phyloP scores from a whole-genome alignment of 2,888 invertebrate species.

The Caenorhabditis imperialis region DNA sequence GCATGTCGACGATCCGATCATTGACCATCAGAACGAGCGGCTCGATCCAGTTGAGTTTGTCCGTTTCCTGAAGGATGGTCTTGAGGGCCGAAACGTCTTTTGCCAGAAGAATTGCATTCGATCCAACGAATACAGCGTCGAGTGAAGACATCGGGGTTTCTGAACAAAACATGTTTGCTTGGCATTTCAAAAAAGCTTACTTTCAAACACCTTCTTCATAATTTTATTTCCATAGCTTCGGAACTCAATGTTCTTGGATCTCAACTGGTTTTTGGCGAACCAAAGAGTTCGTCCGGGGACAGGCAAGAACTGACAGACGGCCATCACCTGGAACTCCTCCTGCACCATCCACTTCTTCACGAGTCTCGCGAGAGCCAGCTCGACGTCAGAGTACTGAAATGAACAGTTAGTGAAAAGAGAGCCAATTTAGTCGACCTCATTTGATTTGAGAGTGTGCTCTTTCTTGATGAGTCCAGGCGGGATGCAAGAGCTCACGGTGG shows the following conservation, averaged over 20 bases:
- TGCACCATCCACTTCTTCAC: slow-evolving; percentile 70
- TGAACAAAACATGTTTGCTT: slow-evolving; percentile 6
- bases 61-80: slow-evolving; percentile 67
- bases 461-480: slow-evolving; percentile 52
- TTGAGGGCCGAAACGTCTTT: slow-evolving; percentile 68
- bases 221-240: slow-evolving; percentile 70
- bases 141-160: slow-evolving; percentile 70
- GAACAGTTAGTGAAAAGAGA: too few species aligned
- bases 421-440: slow-evolving; percentile 31
- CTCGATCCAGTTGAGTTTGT: slow-evolving; percentile 68
- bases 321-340: slow-evolving; percentile 72
- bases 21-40: slow-evolving; percentile 70
- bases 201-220: slow-evolving; percentile 71
- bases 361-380: slow-evolving; percentile 70
- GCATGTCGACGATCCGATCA: slow-evolving; percentile 65
- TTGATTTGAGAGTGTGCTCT: slow-evolving; percentile 34
- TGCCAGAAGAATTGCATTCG: slow-evolving; percentile 67
- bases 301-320: slow-evolving; percentile 72
- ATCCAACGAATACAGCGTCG: slow-evolving; percentile 57
- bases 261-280: slow-evolving; percentile 74
- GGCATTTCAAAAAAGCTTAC: slow-evolving; percentile 14
- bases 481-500: slow-evolving; percentile 49
- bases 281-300: slow-evolving; percentile 70
- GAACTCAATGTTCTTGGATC: slow-evolving; percentile 72
- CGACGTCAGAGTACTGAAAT: slow-evolving; percentile 73